Base-by-base conservation (phyloP, 2,797 vertebrate species). In the Crenichthys baileyi region DNA sequence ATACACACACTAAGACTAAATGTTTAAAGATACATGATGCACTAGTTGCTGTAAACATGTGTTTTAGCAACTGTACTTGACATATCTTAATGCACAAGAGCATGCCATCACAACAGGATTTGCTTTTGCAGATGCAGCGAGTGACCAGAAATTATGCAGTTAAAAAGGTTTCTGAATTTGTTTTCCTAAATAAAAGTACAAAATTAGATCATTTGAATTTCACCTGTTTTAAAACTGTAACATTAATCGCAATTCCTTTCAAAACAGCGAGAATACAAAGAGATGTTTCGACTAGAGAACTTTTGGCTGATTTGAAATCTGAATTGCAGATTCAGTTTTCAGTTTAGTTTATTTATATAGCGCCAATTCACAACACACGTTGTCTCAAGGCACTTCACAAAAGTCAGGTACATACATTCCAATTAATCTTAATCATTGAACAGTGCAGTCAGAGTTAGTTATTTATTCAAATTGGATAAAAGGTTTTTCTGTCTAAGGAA, bases 11-110 rank as follows among this genome's bases (percentile, higher is more conserved):
- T 16, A 22, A 31, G 22, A 48, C 11, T 22, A n/a, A 60, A n/a
- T 50, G 56, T 76, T 68, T n/a, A 68, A 70, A 56, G 63, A 41
- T 68, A 36, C 5, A 24, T 68, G 22, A 68, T 68, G 22, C 22
- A 68, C 39, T 13, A 13, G 39, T 44, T 11, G 11, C 39, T 20
- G 31, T 39, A 65, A 65, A 65, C 61, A 44, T n/a, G 22, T 3
- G 20, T 44, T 68, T n/a, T 6, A 44, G 39, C 39, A 68, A 41
- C 61, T 65, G 29, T 31, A 36, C 8, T 5, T 67, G 36, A 41
- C 65, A n/a, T 67, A 67, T 41, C 36, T 44, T 68, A 44, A 24
- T 68, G 39, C 11, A 5, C 3, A 13, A 68, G 39, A 68, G 24
- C 24, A n/a, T 68, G n/a, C 36, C 65, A 13, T 67, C 29, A 51